Conservation (phyloP, 2,888 invertebrate species). For the Cylindroiulus punctatus region DNA sequence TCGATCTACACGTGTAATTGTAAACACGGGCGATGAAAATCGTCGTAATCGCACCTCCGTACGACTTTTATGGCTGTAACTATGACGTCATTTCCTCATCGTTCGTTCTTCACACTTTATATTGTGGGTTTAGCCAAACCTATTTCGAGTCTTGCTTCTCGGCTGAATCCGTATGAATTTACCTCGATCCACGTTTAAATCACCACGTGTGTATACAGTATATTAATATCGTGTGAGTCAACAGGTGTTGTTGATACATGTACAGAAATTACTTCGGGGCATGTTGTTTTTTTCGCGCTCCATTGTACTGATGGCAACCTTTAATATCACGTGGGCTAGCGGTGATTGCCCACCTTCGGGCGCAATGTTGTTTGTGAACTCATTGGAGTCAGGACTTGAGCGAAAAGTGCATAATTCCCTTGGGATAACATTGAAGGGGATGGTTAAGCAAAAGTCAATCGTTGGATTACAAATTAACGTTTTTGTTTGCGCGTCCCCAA, state of each 20-base stretch:
- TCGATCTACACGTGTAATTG: conserved; percentile 29
- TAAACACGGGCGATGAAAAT: conserved; percentile 6
- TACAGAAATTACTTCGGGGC: too few relatives aligned
- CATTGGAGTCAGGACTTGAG: too few relatives aligned
- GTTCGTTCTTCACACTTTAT: background rate
- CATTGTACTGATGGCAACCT: background rate
- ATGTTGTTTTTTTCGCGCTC: background rate
- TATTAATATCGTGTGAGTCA: too few relatives aligned
- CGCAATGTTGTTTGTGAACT: too few relatives aligned
- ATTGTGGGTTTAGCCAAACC: background rate
- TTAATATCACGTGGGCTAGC: background rate
- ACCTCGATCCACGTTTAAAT: background rate
- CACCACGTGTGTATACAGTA: background rate
- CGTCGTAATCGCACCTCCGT: background rate
- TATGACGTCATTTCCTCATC: background rate
- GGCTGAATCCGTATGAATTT: background rate
- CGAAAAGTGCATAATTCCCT: too few relatives aligned
- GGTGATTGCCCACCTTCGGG: background rate
- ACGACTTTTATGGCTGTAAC: background rate
- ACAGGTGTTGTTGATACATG: too few relatives aligned
- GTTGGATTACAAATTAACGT: too few relatives aligned
- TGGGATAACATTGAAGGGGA: too few relatives aligned
- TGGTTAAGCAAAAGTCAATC: too few relatives aligned
- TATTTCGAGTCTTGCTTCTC: too few relatives aligned
- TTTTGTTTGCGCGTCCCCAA: too few relatives aligned